These are phyloP conservation scores for Bagarius yarrelli DNA, from an alignment of 2,113 vertebrate genomes.

Conservation along the genomic window DNA sequence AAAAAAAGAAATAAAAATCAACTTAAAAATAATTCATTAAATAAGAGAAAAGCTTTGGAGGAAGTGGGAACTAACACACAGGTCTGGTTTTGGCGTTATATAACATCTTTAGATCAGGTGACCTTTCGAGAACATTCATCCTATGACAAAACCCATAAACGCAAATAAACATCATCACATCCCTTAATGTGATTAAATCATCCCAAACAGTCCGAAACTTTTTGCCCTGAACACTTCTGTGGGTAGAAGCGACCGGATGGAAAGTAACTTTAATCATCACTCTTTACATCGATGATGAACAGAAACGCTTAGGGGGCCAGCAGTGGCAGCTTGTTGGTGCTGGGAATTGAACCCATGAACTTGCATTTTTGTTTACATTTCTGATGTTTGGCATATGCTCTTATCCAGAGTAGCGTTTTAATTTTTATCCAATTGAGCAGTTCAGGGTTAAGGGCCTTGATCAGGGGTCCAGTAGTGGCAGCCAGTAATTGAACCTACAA, in stretches of 20 bases:
- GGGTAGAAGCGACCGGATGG: background rate
- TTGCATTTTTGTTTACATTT: too few species aligned
- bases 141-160: background rate
- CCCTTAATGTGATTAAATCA: too few species aligned
- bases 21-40: background rate
- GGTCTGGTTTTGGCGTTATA: slow-evolving; percentile 26
- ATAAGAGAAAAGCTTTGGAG: background rate
- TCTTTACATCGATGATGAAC: background rate
- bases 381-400: too few species aligned
- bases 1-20: background rate
- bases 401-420: too few species aligned
- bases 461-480: too few species aligned
- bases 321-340: too few species aligned
- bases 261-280: background rate
- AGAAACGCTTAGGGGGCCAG: background rate
- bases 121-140: background rate
- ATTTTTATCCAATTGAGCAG: too few species aligned
- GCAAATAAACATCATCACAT: too few species aligned
- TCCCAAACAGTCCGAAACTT: background rate
- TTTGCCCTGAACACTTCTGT: background rate
- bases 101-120: background rate
- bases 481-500: too few species aligned
- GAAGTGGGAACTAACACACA: background rate
- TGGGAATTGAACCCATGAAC: too few species aligned
- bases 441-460: too few species aligned